Conservation (phyloP, 2,888 invertebrate species). For the Cepaea hortensis region DNA sequence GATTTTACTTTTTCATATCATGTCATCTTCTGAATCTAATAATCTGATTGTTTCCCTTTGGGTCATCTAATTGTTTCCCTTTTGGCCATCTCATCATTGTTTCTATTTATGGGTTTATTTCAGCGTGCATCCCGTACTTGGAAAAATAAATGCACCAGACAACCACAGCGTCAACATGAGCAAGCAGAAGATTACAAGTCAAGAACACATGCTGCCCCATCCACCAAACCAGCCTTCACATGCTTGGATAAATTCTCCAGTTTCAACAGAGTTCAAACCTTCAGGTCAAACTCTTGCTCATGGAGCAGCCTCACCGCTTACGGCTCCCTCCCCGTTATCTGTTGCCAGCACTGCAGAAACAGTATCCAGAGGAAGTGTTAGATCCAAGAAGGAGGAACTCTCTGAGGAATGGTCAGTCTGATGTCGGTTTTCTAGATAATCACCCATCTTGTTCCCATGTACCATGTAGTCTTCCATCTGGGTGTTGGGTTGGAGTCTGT, state of each 20-base stretch:
- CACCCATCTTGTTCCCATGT: background rate
- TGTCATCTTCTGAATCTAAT: too few species aligned
- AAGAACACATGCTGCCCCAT: conserved; percentile 23
- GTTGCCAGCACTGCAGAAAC: conserved; percentile 60
- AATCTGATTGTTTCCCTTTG: too few species aligned
- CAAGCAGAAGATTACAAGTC: background rate
- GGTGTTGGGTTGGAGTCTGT: too few species aligned
- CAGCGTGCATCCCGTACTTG: conserved; percentile 29
- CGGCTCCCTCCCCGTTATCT: conserved; percentile 67
- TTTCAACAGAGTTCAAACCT: conserved; percentile 14
- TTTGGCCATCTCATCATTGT: background rate
- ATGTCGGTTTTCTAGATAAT: background rate
- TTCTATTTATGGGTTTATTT: background rate
- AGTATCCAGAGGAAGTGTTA: conserved; percentile 27
- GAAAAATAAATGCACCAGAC: background rate
- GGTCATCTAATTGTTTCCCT: too few species aligned
- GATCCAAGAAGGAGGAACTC: conserved; percentile 45
- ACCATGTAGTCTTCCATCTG: too few species aligned
- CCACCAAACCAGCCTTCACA: conserved; percentile 62
- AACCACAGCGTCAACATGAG: background rate
- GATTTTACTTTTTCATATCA: too few species aligned
- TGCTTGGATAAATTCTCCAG: conserved; percentile 62
- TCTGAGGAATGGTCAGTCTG: conserved; percentile 42
- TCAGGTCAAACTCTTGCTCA: background rate
- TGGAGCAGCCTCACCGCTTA: conserved; percentile 12